Conservation (phyloP, 2,797 vertebrate species). For the Pangasius larnaudii region DNA sequence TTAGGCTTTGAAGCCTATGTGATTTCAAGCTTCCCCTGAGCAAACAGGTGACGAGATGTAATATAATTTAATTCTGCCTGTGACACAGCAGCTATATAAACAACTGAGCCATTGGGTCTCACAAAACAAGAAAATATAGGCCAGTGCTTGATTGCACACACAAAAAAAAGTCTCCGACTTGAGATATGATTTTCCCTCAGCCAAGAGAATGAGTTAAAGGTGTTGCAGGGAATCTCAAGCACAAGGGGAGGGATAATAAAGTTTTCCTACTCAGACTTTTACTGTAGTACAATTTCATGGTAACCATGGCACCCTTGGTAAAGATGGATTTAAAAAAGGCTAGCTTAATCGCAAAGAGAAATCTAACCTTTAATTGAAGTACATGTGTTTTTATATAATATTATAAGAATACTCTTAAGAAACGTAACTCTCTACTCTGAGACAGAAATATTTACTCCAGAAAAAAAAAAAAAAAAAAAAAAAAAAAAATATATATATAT, state of each 20-base stretch:
- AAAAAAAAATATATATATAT: too few relatives aligned
- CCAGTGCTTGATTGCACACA: neutral
- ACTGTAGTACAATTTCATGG: neutral
- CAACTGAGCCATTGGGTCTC: neutral
- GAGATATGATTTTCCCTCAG: neutral
- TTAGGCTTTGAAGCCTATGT: neutral
- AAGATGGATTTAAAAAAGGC: neutral
- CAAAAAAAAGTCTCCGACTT: neutral
- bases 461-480: too few relatives aligned
- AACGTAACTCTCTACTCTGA: too few relatives aligned
- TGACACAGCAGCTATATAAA: conserved; percentile 12
- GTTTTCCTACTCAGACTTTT: neutral
- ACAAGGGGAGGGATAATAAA: neutral
- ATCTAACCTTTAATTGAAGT: neutral
- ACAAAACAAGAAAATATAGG: neutral
- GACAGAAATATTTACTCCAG: too few relatives aligned
- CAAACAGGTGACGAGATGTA: neutral
- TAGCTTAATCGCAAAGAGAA: neutral
- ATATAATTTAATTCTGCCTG: neutral
- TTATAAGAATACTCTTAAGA: neutral
- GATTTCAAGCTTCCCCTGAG: neutral
- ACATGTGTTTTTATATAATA: neutral
- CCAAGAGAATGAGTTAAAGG: neutral
- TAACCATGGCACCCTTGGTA: neutral
- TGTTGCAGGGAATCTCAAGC: neutral